Evolutionary conservation across 2,888 invertebrate genomes (phyloP), one percentile per base, ranked within the genome.

Genomic region (Sisyra terminalis): DNA sequence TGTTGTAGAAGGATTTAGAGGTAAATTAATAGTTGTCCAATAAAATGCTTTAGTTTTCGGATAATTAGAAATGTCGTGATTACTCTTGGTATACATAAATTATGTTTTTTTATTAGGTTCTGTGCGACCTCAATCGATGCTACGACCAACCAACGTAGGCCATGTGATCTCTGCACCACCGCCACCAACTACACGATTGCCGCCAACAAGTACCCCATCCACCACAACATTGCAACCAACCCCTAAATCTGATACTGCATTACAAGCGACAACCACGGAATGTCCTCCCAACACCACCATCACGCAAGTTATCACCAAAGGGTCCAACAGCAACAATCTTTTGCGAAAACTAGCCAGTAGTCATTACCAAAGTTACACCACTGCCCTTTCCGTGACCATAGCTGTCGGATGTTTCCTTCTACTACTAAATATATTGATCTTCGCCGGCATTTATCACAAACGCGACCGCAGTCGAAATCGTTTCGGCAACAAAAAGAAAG

Each of bases 401-500:
- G 85, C 82, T 1, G 85, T 87, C 7, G 87, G 86, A 1, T 85
- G 86, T 53, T 85, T 87, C 50, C 69, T 88, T 6, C 66, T 88
- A 7, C 66, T 87, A 18, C 67, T 88, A 17, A 88, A 88, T 55
- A 78, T 87, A 9, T 68, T 87, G 16, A 89, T 90, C 50, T 89
- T 89, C 54, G 87, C 87, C 36, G 88, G 88, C 2, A 87, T 87
- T 47, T 88, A 86, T 55, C 85, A 86, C 54, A 86, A 87, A 58
- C 71, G 86, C 1, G 86, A 85, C 51, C 54, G 67, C 51, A 57
- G 50, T 49, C 44, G 52, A 36, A 46, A 48, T 45, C 39, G 51
- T 35, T 60, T 61, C 39, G 74, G 78, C 47, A 75, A 78, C 42
- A 80, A 81, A 53, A 80, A 81, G 53, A 85, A 84, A 55, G 83